These are phyloP conservation scores for Sitophilus oryzae DNA, from an alignment of 1,140 invertebrate genomes.

Conservation along the genomic window DNA sequence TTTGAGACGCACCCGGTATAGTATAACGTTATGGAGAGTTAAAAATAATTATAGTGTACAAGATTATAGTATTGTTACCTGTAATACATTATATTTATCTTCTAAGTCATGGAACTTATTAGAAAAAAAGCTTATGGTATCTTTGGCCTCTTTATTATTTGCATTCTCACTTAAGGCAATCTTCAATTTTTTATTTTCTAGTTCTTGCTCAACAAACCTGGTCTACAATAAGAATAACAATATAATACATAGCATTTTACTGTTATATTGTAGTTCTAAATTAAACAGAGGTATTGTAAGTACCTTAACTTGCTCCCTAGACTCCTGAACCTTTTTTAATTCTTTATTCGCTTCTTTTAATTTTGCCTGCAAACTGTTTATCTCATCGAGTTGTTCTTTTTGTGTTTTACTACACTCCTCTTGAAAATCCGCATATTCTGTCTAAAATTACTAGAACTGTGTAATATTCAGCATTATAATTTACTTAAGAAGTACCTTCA, in stretches of 20 bases:
- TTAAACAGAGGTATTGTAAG: too few relatives aligned
- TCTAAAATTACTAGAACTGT: conserved; percentile 20
- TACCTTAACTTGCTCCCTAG: conserved; percentile 33
- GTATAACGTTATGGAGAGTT: too few relatives aligned
- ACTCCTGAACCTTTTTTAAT: conserved; percentile 28
- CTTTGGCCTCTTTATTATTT: conserved; percentile 11
- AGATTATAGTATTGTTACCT: too few relatives aligned
- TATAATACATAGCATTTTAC: conserved; percentile 2
- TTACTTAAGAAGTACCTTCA: conserved; percentile 34
- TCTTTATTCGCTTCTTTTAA: conserved; percentile 38
- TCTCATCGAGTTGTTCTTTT: conserved; percentile 36
- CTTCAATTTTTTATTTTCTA: conserved; percentile 26
- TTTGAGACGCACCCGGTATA: too few relatives aligned
- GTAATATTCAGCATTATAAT: background rate
- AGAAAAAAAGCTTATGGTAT: conserved; percentile 9
- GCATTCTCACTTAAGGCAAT: background rate
- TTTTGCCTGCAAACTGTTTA: conserved; percentile 40
- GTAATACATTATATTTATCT: conserved; percentile 7
- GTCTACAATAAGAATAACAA: conserved; percentile 20
- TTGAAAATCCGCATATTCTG: conserved; percentile 41
- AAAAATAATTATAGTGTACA: too few relatives aligned
- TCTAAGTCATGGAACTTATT: conserved; percentile 9
- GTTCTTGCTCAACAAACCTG: conserved; percentile 23
- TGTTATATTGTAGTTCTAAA: too few relatives aligned
- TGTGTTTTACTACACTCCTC: conserved; percentile 36